Base-by-base conservation (phyloP, 2,113 vertebrate genomes). In the Donacobius atricapilla region DNA sequence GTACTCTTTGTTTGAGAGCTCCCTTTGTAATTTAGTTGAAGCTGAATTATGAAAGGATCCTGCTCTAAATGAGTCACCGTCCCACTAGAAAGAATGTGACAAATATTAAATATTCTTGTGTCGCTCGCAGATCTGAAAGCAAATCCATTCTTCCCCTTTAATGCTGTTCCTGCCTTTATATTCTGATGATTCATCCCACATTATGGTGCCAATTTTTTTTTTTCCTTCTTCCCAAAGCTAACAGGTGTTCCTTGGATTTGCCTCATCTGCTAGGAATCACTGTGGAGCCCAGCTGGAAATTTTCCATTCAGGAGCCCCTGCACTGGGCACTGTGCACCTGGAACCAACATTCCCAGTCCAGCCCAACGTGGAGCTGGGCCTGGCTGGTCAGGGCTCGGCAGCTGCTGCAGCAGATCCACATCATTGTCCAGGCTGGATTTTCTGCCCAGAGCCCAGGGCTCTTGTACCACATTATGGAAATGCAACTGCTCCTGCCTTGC, bases 161-260 rank as follows among this genome's bases (percentile, higher is more conserved):
- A 84, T 40, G 77, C 61, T 10, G 7, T 96, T 95, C 81, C 47
- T 75, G 90, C 87, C 47, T 80, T 92, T 87, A 44, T 90, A 24
- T 90, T 66, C 45, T 73, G 71, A 80, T 90, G 96, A 97, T 60
- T 94, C 95, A 96, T 71, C 68, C 84, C 77, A 56, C 11, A 2
- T 71, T 30, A 5, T 13, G 42, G 24, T 82, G 94, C 79, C 58
- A 95, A 27, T 30, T 51, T 40, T 83, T 51, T 40, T 83, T 95
- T 64, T 72, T 4, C 31, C 50, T 61, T 65, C 64, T 83, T 94
- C 54, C 57, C 73, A 51, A 93, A 96, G 73, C 60, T 97, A 96
- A 95, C 97, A 97, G 93, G 96, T 98, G 94, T 95, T 96, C 94
- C 85, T 92, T 96, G 92, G 72, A 96, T 97, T 97, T 97, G 85